Base-by-base conservation (phyloP, 2,113 vertebrate genomes). In the Nyctereutes procyonoides region DNA sequence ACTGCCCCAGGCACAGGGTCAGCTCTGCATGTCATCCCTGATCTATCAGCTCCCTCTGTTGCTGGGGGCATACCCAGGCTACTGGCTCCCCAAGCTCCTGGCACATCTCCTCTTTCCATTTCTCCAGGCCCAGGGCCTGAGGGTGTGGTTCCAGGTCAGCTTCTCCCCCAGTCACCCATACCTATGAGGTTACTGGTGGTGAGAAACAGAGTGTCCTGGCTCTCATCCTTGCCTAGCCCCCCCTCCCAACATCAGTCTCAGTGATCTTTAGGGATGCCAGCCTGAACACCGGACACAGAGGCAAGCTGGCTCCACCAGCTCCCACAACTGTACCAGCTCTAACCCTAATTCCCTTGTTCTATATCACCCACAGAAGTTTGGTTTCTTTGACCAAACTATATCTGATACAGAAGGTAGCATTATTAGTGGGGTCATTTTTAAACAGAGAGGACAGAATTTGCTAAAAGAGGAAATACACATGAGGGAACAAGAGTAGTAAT, bases 401-500 rank as follows among this genome's bases (percentile, higher is more conserved):
- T 67, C 60, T 6, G 16, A 80, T 22, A 28, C n/a, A 69, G 89
- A 69, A 35, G 76, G n/a, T 35, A 62, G 56, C 62, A 56, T 53
- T 67, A 90, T 69, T 69, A 43, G 56, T 56, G 51, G 89, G 19
- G 76, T 69, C 32, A 14, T 81, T 51, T 81, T 32, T 56, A 91
- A 91, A 38, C 12, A 38, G 51, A 67, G 74, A 86, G 20, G 63
- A 69, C 5, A 90, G 43, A 43, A 56, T 81, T 80, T 69, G 7
- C n/a, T 43, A 69, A 69, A 15, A 43, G 51, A 81, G 51, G 62
- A 76, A 81, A 91, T 22, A 67, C 2, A 3, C 19, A 4, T 5
- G 26, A 55, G 79, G 32, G 60, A 67, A 35, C 43, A n/a, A 55
- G 88, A 79, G 7, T 26, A 65, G 60, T 26, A 30, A 91, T 13